Evolutionary conservation across 2,113 vertebrate genomes (phyloP).

Genomic region (Coracopsis vasa): DNA sequence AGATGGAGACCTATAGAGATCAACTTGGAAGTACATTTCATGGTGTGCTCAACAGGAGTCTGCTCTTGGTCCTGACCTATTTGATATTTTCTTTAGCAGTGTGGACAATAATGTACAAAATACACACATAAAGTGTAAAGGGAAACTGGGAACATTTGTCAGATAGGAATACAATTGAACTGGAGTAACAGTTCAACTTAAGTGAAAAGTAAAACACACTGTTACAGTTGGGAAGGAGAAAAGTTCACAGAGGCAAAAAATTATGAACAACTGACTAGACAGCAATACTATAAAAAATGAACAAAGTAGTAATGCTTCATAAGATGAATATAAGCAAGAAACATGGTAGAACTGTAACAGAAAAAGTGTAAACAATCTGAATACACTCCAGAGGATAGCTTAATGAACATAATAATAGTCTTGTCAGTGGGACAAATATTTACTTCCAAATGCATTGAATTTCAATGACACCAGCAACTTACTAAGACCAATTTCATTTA

Average conservation of each 20-base stretch:
- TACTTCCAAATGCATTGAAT: neutral
- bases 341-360: fast-evolving
- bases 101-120: neutral
- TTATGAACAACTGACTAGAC: neutral
- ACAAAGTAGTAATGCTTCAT: neutral
- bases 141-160: neutral
- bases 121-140: neutral
- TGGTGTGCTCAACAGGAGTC: neutral
- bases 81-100: neutral
- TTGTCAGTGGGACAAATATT: neutral
- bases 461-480: neutral
- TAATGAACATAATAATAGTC: neutral
- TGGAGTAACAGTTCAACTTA: neutral
- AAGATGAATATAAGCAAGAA: neutral
- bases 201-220: neutral
- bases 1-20: neutral
- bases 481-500: neutral
- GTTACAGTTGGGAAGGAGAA: neutral
- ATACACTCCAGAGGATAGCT: neutral
- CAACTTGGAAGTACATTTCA: neutral
- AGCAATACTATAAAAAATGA: neutral
- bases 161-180: neutral
- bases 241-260: neutral
- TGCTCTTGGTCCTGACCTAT: neutral
- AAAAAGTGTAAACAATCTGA: neutral